Conservation (phyloP, 2,888 invertebrate genomes). For the Orchesella flavescens region DNA sequence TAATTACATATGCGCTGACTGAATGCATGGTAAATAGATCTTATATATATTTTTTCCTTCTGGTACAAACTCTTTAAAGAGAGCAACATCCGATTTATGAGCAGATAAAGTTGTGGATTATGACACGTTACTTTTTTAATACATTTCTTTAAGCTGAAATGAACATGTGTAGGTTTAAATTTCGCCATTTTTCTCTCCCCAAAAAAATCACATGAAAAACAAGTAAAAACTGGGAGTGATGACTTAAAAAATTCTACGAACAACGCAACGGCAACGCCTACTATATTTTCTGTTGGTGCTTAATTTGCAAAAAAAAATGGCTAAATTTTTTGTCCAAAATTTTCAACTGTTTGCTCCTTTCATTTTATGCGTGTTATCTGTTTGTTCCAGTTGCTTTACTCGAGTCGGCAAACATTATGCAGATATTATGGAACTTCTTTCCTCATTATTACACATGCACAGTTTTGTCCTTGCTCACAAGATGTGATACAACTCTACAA, state of each 20-base stretch:
- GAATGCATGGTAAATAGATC: background rate
- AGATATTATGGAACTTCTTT: conserved; percentile 36
- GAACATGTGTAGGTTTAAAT: too few species aligned
- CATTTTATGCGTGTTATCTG: background rate
- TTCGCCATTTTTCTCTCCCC: too few species aligned
- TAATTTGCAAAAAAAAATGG: too few species aligned
- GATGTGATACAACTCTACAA: too few species aligned
- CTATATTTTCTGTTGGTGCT: too few species aligned
- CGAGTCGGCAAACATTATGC: conserved; percentile 52
- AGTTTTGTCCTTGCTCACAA: too few species aligned
- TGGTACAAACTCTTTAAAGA: conserved; percentile 19
- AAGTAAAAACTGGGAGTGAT: background rate
- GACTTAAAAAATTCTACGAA: background rate
- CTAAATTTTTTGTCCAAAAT: background rate
- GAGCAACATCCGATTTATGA: conserved; percentile 61
- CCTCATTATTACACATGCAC: conserved; percentile 33
- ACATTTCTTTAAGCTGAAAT: too few species aligned
- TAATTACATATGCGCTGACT: too few species aligned
- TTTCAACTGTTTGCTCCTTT: background rate
- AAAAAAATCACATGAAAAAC: too few species aligned
- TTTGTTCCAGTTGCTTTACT: conserved; percentile 15
- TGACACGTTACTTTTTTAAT: conserved; percentile 22
- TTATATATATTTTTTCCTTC: background rate
- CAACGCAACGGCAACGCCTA: too few species aligned
- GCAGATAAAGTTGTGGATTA: conserved; percentile 45